phyloP scores from a whole-genome alignment of 2,113 vertebrate species.

The Passer domesticus region DNA sequence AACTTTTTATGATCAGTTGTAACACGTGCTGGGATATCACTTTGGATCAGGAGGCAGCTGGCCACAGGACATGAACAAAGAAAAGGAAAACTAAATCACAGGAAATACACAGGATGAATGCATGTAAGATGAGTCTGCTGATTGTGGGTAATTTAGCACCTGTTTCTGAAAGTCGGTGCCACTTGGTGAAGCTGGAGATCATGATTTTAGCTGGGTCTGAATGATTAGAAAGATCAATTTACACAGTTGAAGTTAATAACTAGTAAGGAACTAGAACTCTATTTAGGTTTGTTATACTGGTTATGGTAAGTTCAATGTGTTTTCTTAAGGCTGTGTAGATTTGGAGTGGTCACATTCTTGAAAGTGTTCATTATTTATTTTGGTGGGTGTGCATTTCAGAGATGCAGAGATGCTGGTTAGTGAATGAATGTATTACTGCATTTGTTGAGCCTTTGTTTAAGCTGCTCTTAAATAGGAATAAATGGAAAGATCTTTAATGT shows the following conservation, averaged over 20 bases:
- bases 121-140: neutral
- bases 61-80: constrained; percentile 6
- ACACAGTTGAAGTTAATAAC: neutral
- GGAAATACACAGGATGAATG: neutral
- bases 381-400: neutral
- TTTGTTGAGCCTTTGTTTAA: neutral
- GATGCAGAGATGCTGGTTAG: neutral
- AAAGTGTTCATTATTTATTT: neutral
- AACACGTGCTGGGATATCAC: constrained; percentile 6
- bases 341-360: neutral
- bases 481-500: neutral
- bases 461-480: neutral
- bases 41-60: constrained; percentile 17
- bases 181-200: neutral
- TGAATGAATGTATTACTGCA: neutral
- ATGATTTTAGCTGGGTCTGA: neutral
- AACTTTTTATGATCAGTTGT: neutral
- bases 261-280: neutral
- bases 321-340: neutral
- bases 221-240: neutral
- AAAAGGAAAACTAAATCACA: neutral
- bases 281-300: neutral
- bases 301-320: neutral
- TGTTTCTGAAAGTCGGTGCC: neutral
- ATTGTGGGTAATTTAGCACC: neutral